Percentiles rank a stretch among this genome's conserved stretches.
Evolutionary conservation across 1,140 invertebrate species (phyloP).

Genomic region (Brachionus koreanus): DNA sequence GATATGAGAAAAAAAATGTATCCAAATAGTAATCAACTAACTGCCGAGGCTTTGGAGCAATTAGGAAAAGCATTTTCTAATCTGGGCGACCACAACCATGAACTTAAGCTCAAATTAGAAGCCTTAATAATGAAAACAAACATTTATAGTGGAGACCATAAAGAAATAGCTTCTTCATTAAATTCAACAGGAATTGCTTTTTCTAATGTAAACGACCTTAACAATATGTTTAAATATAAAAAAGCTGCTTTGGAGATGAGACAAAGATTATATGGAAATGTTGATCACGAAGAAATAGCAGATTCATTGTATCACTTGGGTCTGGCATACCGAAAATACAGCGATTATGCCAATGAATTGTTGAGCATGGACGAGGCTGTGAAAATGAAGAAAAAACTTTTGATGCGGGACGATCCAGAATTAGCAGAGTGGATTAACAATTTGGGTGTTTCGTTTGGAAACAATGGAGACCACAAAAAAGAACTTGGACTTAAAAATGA

Average conservation of each 20-base stretch:
- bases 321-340: neutral
- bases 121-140: constrained; percentile 6
- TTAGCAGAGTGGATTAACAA: constrained; percentile 20
- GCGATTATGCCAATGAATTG: neutral
- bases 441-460: neutral
- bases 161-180: neutral
- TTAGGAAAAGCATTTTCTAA: neutral
- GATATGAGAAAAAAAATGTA: neutral
- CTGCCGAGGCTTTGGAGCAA: neutral
- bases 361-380: neutral
- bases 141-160: neutral
- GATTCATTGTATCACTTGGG: constrained; percentile 2
- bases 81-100: neutral
- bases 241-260: neutral
- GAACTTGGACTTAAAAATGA: neutral
- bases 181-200: neutral
- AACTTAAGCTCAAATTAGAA: neutral
- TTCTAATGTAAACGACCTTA: neutral
- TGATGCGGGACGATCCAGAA: neutral
- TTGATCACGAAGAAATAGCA: neutral
- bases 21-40: neutral
- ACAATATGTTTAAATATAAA: constrained; percentile 11
- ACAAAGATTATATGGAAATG: neutral
- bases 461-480: constrained; percentile 15
- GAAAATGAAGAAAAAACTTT: neutral